Base-by-base conservation (phyloP, 1,140 invertebrate species). In the Zaprionus africanus region DNA sequence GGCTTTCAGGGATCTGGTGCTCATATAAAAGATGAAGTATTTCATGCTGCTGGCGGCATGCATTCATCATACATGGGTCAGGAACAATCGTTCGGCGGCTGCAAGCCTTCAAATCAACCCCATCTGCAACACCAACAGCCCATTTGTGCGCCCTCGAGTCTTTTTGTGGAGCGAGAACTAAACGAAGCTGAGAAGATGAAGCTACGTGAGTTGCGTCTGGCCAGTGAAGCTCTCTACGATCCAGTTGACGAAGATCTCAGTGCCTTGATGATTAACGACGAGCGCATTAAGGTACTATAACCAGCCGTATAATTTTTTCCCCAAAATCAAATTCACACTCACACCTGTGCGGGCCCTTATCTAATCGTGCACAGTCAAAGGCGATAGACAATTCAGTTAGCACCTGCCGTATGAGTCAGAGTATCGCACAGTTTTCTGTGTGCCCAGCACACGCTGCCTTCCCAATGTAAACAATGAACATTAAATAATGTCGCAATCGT, bases 181-280 rank as follows among this genome's bases (percentile, higher is more conserved):
- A 97, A 97, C 91, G 96, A 97, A 91, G 95, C 96, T 12, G 97
- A 98, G 92, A 94, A 95, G 79, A 95, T 95, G 12, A 97, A 98
- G 92, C 91, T 98, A 43, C 96, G 96, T 76, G 97, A 98, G 92
- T 92, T 98, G 17, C 96, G 97, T 53, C 94, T 97, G 2, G 97
- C 97, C 1, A 97, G 97, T 91, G 96, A 97, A 93, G 96, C 96
- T 3, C 93, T 98, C 12, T 94, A 96, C 76, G 96, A 96, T 54
- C 97, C 97, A 22, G 93, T 98, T 1, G 96, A 97, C 75, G 96
- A 97, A 67, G 96, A 97, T 91, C 93, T 96, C 17, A 95, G 95
- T n/a, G 95, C 94, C 91, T 93, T 96, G 19, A 93, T 95, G 94
- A 92, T 88, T 95, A 95, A 58, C 94, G 95, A 82, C 93, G 93